Percentiles rank a stretch among this genome's conserved stretches.
Conservation (phyloP, 2,797 vertebrate species). For the Acanthiza pusilla region DNA sequence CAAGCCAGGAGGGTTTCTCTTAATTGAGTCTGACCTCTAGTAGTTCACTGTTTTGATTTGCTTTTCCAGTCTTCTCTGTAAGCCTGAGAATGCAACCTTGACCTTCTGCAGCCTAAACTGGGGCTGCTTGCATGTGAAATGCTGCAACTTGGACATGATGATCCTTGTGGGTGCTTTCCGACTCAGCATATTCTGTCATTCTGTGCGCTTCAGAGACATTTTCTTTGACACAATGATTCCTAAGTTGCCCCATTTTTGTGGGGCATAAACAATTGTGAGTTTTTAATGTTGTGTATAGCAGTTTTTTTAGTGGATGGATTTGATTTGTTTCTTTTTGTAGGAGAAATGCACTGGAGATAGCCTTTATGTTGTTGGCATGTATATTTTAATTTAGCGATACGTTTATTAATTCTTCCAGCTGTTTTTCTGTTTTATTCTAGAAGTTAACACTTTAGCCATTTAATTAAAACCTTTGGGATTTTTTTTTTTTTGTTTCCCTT, state of each 20-base stretch:
- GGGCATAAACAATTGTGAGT: accelerated
- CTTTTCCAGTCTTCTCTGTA: background rate
- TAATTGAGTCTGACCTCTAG: background rate
- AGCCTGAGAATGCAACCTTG: background rate
- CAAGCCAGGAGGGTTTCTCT: background rate
- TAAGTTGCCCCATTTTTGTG: background rate
- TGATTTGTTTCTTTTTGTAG: background rate
- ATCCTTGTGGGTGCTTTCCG: background rate
- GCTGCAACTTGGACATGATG: background rate
- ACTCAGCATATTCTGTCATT: background rate
- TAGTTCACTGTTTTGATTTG: background rate
- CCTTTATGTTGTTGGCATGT: background rate
- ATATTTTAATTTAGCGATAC: background rate
- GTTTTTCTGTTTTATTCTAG: background rate
- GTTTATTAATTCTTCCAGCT: background rate
- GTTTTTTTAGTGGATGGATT: background rate
- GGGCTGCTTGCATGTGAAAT: background rate
- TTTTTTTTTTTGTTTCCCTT: background rate
- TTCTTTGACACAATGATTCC: background rate
- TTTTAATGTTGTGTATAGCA: background rate
- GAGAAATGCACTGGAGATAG: background rate
- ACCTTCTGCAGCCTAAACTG: background rate
- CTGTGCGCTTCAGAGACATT: background rate
- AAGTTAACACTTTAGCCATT: background rate
- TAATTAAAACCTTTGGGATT: background rate